Evolutionary conservation across 2,797 vertebrate species (phyloP).

Genomic region (Sebastes trivittatus): DNA sequence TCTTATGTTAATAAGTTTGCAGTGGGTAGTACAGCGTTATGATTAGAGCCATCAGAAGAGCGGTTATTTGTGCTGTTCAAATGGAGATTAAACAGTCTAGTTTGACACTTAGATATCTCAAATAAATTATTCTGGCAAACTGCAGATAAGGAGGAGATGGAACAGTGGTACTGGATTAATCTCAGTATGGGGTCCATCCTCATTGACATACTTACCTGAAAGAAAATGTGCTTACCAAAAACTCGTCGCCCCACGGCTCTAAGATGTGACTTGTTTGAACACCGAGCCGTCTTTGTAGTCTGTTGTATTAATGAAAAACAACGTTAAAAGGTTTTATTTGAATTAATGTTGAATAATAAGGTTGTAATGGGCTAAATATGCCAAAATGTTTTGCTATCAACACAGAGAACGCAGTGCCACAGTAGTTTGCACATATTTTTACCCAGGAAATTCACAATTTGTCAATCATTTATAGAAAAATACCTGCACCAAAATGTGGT

Average conservation of each 20-base stretch:
- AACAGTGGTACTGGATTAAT: conserved; percentile 45
- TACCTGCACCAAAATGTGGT: background rate
- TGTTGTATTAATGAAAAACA: background rate
- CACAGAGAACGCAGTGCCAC: background rate
- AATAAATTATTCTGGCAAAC: conserved; percentile 48
- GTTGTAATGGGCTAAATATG: background rate
- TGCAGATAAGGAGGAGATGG: conserved; percentile 30
- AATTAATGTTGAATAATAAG: conserved; percentile 19
- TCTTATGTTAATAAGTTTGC: conserved; percentile 62
- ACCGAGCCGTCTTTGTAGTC: background rate
- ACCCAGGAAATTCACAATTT: background rate
- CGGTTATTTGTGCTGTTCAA: conserved; percentile 50
- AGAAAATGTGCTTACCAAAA: conserved; percentile 23
- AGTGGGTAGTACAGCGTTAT: conserved; percentile 37
- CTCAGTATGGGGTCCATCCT: conserved; percentile 41
- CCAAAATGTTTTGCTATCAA: background rate
- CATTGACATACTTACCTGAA: conserved; percentile 46
- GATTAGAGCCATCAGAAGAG: conserved; percentile 57
- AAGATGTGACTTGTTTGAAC: conserved; percentile 32
- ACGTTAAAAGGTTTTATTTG: conserved; percentile 16
- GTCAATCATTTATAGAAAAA: background rate
- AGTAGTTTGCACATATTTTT: background rate
- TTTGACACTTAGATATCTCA: conserved; percentile 51
- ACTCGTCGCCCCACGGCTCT: background rate
- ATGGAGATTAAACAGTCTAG: conserved; percentile 61